These are phyloP conservation scores for Ophioninae sp. DNA, from an alignment of 2,888 invertebrate species.

Conservation along the genomic window DNA sequence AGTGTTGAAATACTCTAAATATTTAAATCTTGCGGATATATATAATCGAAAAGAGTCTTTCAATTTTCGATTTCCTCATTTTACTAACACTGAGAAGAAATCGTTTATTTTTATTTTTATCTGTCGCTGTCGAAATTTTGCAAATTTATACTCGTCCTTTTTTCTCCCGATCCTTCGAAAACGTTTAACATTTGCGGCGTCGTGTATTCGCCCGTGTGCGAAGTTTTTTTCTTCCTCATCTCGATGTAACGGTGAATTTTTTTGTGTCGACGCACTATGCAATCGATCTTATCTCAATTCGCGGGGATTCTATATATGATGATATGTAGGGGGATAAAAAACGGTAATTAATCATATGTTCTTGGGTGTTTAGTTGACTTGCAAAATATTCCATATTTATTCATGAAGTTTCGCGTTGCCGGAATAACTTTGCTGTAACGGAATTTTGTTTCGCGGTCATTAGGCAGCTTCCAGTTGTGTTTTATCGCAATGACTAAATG, in stretches of 20 bases:
- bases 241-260: constrained; percentile 3
- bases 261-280: neutral
- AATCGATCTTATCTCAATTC: neutral
- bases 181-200: neutral
- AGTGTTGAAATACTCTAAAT: too few species aligned
- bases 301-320: neutral
- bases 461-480: too few species aligned
- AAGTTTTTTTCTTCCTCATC: neutral
- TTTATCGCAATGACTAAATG: too few species aligned
- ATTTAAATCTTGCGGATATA: neutral
- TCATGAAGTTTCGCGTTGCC: neutral
- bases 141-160: neutral
- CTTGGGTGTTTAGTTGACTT: neutral
- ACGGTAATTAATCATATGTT: neutral
- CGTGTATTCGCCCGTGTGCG: neutral
- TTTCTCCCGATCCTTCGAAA: neutral
- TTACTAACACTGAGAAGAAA: neutral
- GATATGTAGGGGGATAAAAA: neutral
- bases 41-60: neutral
- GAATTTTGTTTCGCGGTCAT: too few species aligned
- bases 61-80: neutral
- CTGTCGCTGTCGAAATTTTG: constrained; percentile 24
- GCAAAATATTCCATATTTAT: neutral
- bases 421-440: too few species aligned
- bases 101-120: neutral